A percentile compares a stretch with the other conserved stretches of the same genome.
Evolutionary conservation across 2,888 invertebrate species (phyloP).

Genomic region (Folsomia candida): DNA sequence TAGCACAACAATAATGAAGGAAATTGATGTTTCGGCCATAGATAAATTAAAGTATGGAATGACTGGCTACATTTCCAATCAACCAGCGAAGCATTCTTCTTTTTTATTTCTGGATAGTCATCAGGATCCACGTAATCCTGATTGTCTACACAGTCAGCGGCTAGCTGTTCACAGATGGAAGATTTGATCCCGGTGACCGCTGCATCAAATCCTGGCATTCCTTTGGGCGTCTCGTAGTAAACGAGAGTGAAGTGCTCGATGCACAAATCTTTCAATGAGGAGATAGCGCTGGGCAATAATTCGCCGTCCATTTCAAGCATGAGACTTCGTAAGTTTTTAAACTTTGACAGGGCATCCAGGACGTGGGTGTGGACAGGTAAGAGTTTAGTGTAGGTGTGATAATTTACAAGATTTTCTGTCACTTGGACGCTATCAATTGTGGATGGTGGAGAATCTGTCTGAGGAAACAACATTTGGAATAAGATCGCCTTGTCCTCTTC

Average conservation of each 20-base stretch:
- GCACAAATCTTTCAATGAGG: neutral
- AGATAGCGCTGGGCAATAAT: neutral
- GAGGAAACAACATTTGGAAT: neutral
- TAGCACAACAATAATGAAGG: neutral
- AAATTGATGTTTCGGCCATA: too few species aligned
- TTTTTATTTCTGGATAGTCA: too few species aligned
- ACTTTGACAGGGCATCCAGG: neutral
- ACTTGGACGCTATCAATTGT: neutral
- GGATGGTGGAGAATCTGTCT: neutral
- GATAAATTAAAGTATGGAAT: too few species aligned
- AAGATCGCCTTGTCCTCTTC: neutral
- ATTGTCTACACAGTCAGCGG: too few species aligned
- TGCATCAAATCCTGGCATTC: neutral
- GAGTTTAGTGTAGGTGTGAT: neutral
- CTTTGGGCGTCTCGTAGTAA: neutral
- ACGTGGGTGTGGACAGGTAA: neutral
- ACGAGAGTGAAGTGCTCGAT: neutral
- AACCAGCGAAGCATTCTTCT: neutral
- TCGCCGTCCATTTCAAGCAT: neutral
- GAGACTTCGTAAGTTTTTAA: neutral
- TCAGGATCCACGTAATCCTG: too few species aligned
- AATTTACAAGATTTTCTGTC: neutral
- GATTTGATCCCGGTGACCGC: neutral
- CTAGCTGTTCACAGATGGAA: too few species aligned
- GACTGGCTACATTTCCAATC: neutral